Conservation (phyloP, 1,140 invertebrate species). For the Drosophila orosa region DNA sequence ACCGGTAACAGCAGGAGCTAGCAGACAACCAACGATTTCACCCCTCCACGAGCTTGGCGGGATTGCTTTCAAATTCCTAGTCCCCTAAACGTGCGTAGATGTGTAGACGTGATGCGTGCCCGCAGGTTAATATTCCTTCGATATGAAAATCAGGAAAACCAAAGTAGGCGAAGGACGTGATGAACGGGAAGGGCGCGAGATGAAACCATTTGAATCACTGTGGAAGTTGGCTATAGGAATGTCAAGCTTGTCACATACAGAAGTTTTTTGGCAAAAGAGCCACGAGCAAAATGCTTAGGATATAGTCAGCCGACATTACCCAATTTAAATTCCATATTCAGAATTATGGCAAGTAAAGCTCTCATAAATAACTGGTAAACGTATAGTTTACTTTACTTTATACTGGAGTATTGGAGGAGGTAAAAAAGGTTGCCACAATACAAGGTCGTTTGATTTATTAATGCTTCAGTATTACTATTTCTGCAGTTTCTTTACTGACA, state of each 20-base stretch:
- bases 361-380: too few relatives aligned
- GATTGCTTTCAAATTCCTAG: conserved; percentile 65
- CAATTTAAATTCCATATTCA: background rate
- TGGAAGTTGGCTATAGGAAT: conserved; percentile 23
- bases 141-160: conserved; percentile 44
- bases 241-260: conserved; percentile 26
- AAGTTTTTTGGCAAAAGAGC: conserved; percentile 1
- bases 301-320: background rate
- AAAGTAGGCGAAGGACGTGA: conserved; percentile 58
- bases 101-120: conserved; percentile 61
- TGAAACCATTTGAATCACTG: conserved; percentile 48
- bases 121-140: conserved; percentile 66
- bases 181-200: conserved; percentile 38
- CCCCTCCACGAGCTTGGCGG: conserved; percentile 18
- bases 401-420: too few relatives aligned
- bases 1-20: conserved; percentile 20
- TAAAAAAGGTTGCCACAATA: too few relatives aligned
- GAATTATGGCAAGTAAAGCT: background rate
- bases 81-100: conserved; percentile 7
- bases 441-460: too few relatives aligned
- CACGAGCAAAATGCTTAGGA: background rate
- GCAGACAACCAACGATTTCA: conserved; percentile 32
- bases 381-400: too few relatives aligned
- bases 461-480: too few relatives aligned
- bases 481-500: too few relatives aligned